Evolutionary conservation across 2,888 invertebrate species (phyloP), one percentile per base, ranked within the genome.

Genomic region (Andricus curvator): DNA sequence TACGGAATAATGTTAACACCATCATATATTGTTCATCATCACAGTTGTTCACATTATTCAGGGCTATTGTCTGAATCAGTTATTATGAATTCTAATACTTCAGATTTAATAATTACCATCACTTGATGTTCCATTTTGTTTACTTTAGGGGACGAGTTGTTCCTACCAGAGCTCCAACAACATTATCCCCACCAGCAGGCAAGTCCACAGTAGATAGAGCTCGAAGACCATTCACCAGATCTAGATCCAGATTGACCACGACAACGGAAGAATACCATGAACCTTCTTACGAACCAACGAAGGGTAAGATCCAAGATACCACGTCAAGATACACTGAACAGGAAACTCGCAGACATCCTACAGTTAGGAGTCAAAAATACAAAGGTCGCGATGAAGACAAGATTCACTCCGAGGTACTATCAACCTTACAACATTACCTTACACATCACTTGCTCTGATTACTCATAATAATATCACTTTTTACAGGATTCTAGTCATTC

Each of bases 221-320:
- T 8, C 86, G 91, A 78, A 87, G 91, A 84, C 92, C 92, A 25
- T 87, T 89, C 37, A 89, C 88, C 44, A 88, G 92, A 82, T 88
- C 91, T 13, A 89, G 90, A 81, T 90, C 91, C 8, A 85, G 89
- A 77, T 85, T 86, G 9, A 89, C 87, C 3, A 90, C 91, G 4
- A 91, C 91, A 2, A 92, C 92, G 8, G 91, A 92, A 74, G 88
- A 90, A n/a, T 91, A 91, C 78, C 84, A 81, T 1, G 90, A 92
- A 41, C 84, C 89, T 5, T 80, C 85, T 79, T 91, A 92, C 83
- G 91, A 92, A 25, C 88, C 91, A 13, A 89, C 90, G 3, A 91
- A 87, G 82, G 84, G 87, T 1, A 92, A 85, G 77, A 82, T 84
- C n/a, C 79, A 88, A 3, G 90, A 86, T 20, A 89, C 89, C 0